A percentile compares a stretch with the other conserved stretches of the same genome.
Evolutionary conservation across 2,797 vertebrate genomes (phyloP).

Genomic region (Corythornis leucogaster): DNA sequence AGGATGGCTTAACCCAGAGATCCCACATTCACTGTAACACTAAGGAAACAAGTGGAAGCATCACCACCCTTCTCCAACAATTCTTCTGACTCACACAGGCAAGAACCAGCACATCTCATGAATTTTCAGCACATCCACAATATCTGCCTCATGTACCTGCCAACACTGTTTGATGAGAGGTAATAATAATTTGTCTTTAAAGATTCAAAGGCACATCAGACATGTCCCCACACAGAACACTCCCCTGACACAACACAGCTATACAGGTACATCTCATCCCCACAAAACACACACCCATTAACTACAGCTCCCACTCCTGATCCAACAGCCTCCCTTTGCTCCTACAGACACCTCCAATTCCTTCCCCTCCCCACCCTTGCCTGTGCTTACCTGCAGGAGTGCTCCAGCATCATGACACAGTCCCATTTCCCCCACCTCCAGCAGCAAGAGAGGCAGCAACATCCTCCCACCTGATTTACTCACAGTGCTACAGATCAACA

Average conservation of each 20-base stretch:
- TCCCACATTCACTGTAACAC: fast-evolving
- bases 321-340: neutral
- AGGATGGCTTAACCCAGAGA: neutral
- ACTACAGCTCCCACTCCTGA: neutral
- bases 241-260: neutral
- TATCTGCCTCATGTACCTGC: neutral
- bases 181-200: neutral
- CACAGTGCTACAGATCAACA: fast-evolving
- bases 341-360: neutral
- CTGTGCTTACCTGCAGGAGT: neutral
- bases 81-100: neutral
- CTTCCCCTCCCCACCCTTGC: neutral
- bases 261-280: neutral
- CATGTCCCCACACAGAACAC: neutral
- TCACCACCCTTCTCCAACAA: neutral
- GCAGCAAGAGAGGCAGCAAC: neutral
- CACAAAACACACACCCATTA: neutral
- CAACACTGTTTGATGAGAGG: conserved; percentile 26
- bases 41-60: neutral
- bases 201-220: neutral
- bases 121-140: conserved; percentile 23
- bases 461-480: neutral
- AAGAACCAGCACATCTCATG: neutral
- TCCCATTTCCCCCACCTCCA: neutral
- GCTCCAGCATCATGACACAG: fast-evolving